Conservation (phyloP, 35 echinoderm and acorn worm species). For the Eucidaris tribuloides region DNA sequence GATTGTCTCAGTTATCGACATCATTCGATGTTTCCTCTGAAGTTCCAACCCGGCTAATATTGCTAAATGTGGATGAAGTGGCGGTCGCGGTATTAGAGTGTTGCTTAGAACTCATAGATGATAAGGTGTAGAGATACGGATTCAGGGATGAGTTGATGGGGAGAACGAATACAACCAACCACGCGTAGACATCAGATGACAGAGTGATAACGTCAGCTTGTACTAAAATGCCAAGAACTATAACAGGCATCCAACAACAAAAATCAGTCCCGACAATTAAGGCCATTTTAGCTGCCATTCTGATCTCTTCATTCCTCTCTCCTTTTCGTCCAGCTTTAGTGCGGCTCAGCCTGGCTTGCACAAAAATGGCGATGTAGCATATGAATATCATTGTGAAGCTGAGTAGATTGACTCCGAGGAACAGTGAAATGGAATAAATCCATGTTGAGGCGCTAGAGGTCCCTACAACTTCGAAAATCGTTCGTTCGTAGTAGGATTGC, state of each 20-base stretch:
- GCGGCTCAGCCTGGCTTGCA: background rate
- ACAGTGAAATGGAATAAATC: slow-evolving; percentile 46
- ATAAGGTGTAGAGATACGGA: slow-evolving; percentile 75
- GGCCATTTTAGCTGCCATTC: slow-evolving; percentile 34
- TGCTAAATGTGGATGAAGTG: too few species aligned
- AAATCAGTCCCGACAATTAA: slow-evolving; percentile 68
- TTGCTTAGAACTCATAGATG: too few species aligned
- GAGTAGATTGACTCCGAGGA: slow-evolving; percentile 51
- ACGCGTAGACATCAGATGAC: slow-evolving; percentile 58
- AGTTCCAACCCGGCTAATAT: too few species aligned
- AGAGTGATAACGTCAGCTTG: slow-evolving; percentile 9
- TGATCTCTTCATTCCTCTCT: slow-evolving; percentile 33
- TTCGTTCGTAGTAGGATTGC: background rate
- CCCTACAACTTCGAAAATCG: slow-evolving; percentile 9
- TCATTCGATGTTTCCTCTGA: too few species aligned
- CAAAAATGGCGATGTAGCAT: slow-evolving; percentile 53
- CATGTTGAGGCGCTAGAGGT: slow-evolving; percentile 44
- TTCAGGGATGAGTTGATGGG: slow-evolving; percentile 69
- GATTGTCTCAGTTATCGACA: too few species aligned
- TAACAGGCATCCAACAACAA: slow-evolving; percentile 67
- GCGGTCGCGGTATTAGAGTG: too few species aligned
- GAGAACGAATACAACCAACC: slow-evolving; percentile 61
- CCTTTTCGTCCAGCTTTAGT: slow-evolving; percentile 16
- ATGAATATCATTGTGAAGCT: slow-evolving; percentile 47
- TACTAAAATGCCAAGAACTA: slow-evolving; percentile 46